phyloP scores from a whole-genome alignment of 2,888 invertebrate genomes.

The Leptothorax acervorum region DNA sequence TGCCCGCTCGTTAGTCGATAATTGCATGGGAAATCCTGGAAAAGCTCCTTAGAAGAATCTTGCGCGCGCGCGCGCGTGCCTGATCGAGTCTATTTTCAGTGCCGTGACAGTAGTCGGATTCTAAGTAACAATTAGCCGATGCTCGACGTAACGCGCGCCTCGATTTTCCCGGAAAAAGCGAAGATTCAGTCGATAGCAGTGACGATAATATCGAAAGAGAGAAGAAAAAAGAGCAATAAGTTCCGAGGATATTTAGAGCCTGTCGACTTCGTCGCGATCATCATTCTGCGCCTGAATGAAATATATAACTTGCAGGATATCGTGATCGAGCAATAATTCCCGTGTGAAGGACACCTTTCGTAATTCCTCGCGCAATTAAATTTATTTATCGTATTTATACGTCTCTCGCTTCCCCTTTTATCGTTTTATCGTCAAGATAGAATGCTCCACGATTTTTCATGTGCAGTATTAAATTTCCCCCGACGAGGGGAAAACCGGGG shows the following conservation, averaged over 20 bases:
- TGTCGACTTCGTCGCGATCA: neutral
- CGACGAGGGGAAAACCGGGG: neutral
- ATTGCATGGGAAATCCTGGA: slow-evolving; percentile 55
- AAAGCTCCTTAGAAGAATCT: slow-evolving; percentile 52
- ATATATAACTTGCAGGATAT: neutral
- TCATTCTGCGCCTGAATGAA: neutral
- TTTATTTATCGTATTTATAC: neutral
- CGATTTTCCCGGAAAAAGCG: slow-evolving; percentile 16
- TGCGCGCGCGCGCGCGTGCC: neutral
- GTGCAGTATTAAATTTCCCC: slow-evolving; percentile 10
- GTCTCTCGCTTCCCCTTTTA: neutral
- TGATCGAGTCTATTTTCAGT: slow-evolving; percentile 39
- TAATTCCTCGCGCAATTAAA: neutral
- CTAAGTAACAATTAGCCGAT: slow-evolving; percentile 39
- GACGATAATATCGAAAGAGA: neutral
- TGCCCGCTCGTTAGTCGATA: slow-evolving; percentile 55
- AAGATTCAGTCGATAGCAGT: slow-evolving; percentile 1
- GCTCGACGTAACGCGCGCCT: slow-evolving; percentile 22
- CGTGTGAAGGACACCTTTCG: neutral
- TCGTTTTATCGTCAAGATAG: neutral
- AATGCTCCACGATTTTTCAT: neutral
- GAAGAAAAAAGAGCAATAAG: neutral
- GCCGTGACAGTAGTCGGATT: slow-evolving; percentile 11
- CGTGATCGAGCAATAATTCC: neutral
- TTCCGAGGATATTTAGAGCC: neutral